Percentiles rank a stretch among this genome's conserved stretches.
phyloP scores from a whole-genome alignment of 2,888 invertebrate genomes.

The Neuroscelio doddi region DNA sequence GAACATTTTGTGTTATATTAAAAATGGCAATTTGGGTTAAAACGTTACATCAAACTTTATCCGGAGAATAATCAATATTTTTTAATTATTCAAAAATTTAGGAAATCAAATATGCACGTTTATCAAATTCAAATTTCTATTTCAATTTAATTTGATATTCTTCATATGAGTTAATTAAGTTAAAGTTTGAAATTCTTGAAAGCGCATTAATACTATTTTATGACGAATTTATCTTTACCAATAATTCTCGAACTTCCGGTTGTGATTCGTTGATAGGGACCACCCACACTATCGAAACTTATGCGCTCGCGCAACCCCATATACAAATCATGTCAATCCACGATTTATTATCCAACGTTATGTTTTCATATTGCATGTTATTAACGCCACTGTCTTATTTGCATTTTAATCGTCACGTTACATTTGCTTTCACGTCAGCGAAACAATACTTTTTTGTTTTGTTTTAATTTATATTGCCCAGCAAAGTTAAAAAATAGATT shows the following conservation, averaged over 20 bases:
- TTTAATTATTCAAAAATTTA: too few relatives aligned
- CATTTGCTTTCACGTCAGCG: background rate
- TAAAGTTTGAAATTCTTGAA: background rate
- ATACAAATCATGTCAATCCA: constrained; percentile 40
- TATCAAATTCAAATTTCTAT: too few relatives aligned
- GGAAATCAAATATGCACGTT: too few relatives aligned
- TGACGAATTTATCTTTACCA: constrained; percentile 32
- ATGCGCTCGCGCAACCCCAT: constrained; percentile 24
- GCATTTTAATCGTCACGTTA: constrained; percentile 18
- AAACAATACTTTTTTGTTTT: constrained; percentile 12
- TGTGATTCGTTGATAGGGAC: constrained; percentile 27
- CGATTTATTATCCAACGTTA: constrained; percentile 35
- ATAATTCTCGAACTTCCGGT: constrained; percentile 41
- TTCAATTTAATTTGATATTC: background rate
- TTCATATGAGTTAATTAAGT: constrained; percentile 5
- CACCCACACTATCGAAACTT: constrained; percentile 32
- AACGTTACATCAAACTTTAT: too few relatives aligned
- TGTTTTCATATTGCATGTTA: constrained; percentile 23
- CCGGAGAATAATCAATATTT: background rate
- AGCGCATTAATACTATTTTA: too few relatives aligned
- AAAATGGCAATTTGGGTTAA: too few relatives aligned
- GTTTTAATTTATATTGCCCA: background rate
- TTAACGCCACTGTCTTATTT: constrained; percentile 28
- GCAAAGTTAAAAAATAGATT: constrained; percentile 1
- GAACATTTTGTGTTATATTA: too few relatives aligned